Conservation (phyloP, 1,140 invertebrate genomes). For the Kradibia gibbosae region DNA sequence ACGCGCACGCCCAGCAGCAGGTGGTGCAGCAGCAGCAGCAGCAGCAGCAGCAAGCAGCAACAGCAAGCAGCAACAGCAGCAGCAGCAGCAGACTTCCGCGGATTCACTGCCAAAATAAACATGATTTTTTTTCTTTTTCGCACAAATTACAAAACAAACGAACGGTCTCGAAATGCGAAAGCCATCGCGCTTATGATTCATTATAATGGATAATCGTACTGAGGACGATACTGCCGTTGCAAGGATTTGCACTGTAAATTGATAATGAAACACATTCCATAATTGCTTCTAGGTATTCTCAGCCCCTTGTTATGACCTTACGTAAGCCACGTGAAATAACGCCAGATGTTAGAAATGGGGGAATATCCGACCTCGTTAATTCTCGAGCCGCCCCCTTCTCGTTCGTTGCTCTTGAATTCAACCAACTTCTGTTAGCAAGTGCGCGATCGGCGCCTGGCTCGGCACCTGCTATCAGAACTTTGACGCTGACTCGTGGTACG, state of each 20-base stretch:
- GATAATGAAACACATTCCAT: slow-evolving; percentile 49
- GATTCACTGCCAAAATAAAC: slow-evolving; percentile 62
- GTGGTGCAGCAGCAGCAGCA: slow-evolving; percentile 45
- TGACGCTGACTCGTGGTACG: background rate
- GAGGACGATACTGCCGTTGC: slow-evolving; percentile 18
- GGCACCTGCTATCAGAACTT: slow-evolving; percentile 25
- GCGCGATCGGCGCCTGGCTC: background rate
- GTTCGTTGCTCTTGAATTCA: background rate
- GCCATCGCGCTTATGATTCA: background rate
- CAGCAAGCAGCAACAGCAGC: slow-evolving; percentile 43
- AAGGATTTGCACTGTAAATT: slow-evolving; percentile 37
- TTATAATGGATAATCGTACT: slow-evolving; percentile 16
- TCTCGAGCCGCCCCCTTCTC: too few species aligned
- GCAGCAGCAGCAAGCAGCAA: slow-evolving; percentile 52
- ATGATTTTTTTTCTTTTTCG: slow-evolving; percentile 26
- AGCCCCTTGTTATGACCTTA: slow-evolving; percentile 9
- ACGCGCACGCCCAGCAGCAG: slow-evolving; percentile 47
- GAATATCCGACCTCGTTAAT: too few species aligned
- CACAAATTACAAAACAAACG: slow-evolving; percentile 33
- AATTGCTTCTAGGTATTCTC: slow-evolving; percentile 32
- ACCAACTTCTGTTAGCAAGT: background rate
- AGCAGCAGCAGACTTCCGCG: slow-evolving; percentile 58
- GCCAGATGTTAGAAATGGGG: slow-evolving; percentile 2
- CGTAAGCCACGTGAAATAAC: background rate
- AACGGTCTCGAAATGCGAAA: background rate